Base-by-base conservation (phyloP, 2,888 invertebrate genomes). In the Glaucopsyche alexis region DNA sequence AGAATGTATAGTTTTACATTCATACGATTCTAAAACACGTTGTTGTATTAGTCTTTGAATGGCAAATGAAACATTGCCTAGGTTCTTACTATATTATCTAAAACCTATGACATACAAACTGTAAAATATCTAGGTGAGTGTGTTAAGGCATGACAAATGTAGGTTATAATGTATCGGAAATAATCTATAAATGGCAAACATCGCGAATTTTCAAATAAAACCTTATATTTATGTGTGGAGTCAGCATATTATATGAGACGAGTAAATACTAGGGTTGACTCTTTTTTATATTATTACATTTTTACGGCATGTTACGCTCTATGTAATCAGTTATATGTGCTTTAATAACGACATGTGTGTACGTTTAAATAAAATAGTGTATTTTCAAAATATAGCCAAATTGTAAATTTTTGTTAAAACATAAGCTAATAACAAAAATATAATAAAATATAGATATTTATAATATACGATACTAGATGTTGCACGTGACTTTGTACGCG, bases 151-250 rank as follows among this genome's bases (percentile, higher is more conserved):
- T 47, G 29, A 69, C 19, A 40, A 6, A 42, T 66, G 47, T 29
- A 49, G 47, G 42, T 69, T 45, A 49, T 49, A 14, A 69, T 69
- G 47, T 69, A 69, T 69, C 49, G 69, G 47, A 69, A 47, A 49
- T 69, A 49, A 69, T 49, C 49, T 29, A 49, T 69, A 69, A 49
- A 69, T 49, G 29, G 69, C 47, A 69, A 69, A 49, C 49, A 69
- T 38, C 69, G 69, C 49, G 29, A 19, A 49, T 69, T 69, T 69
- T 47, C 69, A 47, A 69, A 69, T 69, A 69, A 69, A 69, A 49
- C 69, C 16, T 69, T 49, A 49, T 69, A 69, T 69, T 49, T 49
- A 69, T 69, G 69, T 47, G 47, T 47, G 69, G 19, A 69, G 69
- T 69, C 69, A 69, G 69, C 69, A 29, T 45, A 40, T n/a, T n/a